Percentiles rank a stretch among this genome's conserved stretches.
Evolutionary conservation across 2,888 invertebrate species (phyloP).

Genomic region (Chesias legatella): DNA sequence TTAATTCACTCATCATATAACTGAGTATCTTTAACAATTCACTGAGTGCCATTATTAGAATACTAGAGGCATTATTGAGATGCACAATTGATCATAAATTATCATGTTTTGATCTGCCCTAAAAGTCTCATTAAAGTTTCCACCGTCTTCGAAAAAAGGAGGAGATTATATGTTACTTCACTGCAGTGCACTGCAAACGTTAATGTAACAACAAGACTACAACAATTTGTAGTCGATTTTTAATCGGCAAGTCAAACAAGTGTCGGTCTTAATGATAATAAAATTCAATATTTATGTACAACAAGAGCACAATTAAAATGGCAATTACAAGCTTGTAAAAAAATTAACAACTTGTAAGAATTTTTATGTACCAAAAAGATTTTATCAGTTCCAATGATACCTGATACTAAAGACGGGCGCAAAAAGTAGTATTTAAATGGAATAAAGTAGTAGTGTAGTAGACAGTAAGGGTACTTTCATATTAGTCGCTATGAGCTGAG

Average conservation of each 20-base stretch:
- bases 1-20: too few relatives aligned
- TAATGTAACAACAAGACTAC: constrained; percentile 21
- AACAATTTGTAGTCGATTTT: constrained; percentile 40
- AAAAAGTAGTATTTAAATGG: constrained; percentile 1
- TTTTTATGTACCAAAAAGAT: constrained; percentile 45
- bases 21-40: too few relatives aligned
- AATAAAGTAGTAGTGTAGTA: too few relatives aligned
- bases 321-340: constrained; percentile 53
- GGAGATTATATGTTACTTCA: too few relatives aligned
- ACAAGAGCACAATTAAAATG: constrained; percentile 53
- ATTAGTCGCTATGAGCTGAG: too few relatives aligned
- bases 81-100: too few relatives aligned
- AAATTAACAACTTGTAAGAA: constrained; percentile 48
- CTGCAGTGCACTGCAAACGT: background rate
- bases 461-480: too few relatives aligned
- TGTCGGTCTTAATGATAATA: constrained; percentile 66
- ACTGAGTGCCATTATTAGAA: too few relatives aligned
- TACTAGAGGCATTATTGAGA: too few relatives aligned
- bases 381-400: constrained; percentile 43
- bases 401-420: constrained; percentile 32
- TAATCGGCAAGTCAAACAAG: constrained; percentile 49
- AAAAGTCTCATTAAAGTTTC: too few relatives aligned
- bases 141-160: too few relatives aligned
- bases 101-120: too few relatives aligned
- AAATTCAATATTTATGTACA: constrained; percentile 53